Evolutionary conservation across 2,113 vertebrate genomes (phyloP), one percentile per base, ranked within the genome.

Genomic region (Xenus cinereus): DNA sequence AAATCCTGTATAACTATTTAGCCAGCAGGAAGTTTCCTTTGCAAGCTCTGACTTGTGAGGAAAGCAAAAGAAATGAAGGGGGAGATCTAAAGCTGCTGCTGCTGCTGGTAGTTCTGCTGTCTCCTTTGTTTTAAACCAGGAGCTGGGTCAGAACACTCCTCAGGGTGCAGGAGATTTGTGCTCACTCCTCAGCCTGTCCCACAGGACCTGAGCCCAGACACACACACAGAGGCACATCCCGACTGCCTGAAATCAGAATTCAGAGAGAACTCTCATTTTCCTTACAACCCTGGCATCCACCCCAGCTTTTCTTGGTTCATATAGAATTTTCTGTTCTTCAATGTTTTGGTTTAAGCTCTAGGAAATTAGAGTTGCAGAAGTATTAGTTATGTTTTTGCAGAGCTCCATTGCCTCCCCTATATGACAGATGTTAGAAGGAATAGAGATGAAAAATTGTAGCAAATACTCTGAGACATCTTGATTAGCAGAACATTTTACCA

Each of bases 201-300:
- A 0, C 17, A 68, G 23, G 28, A 75, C 14, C 7, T 64, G 46
- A 79, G 20, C 33, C 9, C 32, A 57, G 60, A 71, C 2, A 28
- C 1, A 1, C 32, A 22, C 9, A 21, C 3, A 43, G 35, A 51
- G 30, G 5, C 12, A n/a, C 1, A 0, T 45, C 56, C 30, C 0
- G 1, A 23, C 30, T 89, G 17, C 35, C 51, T 50, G 53, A 86
- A 86, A 64, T 45, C 39, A 68, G 13, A 68, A 64, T 50, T 83
- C 35, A 35, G 51, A 51, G 7, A 76, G 20, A 77, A 54, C 8
- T 66, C 39, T 66, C 5, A 5, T 51, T 91, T 87, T 53, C 24
- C n/a, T 77, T 43, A 7, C 2, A 2, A 53, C 12, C 14, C 43
- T 86, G 59, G 28, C 19, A 59, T 27, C 8, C 7, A 35, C 27